Evolutionary conservation across 2,113 vertebrate species (phyloP).

Genomic region (Nestor notabilis): DNA sequence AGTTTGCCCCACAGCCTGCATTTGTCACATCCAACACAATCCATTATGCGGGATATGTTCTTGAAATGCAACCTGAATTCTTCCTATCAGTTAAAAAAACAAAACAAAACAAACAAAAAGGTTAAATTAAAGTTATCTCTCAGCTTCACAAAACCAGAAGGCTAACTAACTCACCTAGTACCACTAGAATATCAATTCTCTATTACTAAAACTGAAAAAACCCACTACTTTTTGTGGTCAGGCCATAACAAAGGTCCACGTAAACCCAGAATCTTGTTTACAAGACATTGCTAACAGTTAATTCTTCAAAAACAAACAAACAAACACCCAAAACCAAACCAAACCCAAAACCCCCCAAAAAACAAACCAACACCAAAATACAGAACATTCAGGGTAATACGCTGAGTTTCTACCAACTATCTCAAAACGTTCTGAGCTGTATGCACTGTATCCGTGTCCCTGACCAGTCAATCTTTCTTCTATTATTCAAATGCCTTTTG

Average conservation of each 20-base stretch:
- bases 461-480: not conserved
- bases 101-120: not conserved
- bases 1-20: slow-evolving; percentile 96
- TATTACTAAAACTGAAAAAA: not conserved
- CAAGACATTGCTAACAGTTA: not conserved
- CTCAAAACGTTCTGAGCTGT: not conserved
- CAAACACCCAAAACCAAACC: not conserved
- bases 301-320: not conserved
- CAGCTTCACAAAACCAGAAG: not conserved
- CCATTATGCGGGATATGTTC: slow-evolving; percentile 97
- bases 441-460: not conserved
- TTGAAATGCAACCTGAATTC: slow-evolving; percentile 96
- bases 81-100: slow-evolving; percentile 76
- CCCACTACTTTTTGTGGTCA: not conserved
- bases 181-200: not conserved
- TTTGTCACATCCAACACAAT: slow-evolving; percentile 96
- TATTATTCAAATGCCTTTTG: not conserved
- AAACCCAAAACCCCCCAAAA: not conserved
- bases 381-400: not conserved
- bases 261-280: not conserved
- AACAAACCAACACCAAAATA: not conserved
- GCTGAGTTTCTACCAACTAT: not conserved
- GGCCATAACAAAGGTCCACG: fast-evolving
- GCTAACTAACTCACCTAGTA: not conserved
- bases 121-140: not conserved